phyloP scores from a whole-genome alignment of 2,797 vertebrate genomes.

The Gallinago stenura region DNA sequence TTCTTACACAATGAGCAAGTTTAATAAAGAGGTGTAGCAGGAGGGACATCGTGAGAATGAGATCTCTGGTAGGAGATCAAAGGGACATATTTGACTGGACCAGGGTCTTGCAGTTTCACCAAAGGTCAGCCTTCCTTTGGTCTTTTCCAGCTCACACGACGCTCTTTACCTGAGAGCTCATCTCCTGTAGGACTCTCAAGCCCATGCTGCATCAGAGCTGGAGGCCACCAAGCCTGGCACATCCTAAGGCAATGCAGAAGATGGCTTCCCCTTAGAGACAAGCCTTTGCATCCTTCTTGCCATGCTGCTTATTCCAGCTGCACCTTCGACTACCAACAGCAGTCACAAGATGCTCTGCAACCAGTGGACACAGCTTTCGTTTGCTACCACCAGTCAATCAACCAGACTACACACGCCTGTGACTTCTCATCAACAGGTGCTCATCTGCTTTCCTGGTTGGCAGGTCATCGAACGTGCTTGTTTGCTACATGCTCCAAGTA shows the following conservation, averaged over 20 bases:
- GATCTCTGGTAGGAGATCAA: not conserved
- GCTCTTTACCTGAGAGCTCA: not conserved
- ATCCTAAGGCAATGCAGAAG: not conserved
- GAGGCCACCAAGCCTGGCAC: not conserved
- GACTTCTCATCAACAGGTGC: not conserved
- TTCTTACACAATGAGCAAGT: not conserved
- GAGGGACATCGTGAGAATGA: not conserved
- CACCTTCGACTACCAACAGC: not conserved
- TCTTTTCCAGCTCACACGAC: not conserved
- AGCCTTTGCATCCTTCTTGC: not conserved
- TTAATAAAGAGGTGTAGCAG: not conserved
- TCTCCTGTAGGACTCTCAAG: not conserved
- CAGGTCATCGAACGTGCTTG: not conserved
- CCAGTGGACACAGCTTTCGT: accelerated
- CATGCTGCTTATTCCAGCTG: accelerated
- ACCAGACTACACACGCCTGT: not conserved
- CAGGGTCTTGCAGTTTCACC: not conserved
- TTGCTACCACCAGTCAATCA: not conserved
- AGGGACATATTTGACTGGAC: not conserved
- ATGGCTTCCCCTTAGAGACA: not conserved
- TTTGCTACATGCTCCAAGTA: not conserved
- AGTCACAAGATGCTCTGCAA: not conserved
- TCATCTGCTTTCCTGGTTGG: not conserved
- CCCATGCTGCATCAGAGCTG: not conserved
- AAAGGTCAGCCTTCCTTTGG: not conserved